phyloP scores from a whole-genome alignment of 1,140 invertebrate species.

The Drosophila funebris region DNA sequence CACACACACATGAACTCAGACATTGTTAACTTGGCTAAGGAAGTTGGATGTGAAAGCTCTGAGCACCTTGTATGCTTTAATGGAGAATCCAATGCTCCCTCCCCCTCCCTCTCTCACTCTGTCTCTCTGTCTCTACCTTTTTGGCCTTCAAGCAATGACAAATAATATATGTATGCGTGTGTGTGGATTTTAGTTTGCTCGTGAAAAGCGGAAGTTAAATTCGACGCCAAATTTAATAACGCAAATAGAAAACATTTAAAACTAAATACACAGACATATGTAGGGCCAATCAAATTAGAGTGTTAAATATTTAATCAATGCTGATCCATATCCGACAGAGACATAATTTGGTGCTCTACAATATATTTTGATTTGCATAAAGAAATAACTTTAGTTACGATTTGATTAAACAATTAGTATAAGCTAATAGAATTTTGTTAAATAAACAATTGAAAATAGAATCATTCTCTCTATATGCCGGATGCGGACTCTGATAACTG shows the following conservation, averaged over 20 bases:
- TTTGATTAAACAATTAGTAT: conserved; percentile 1
- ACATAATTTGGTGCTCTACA: not conserved
- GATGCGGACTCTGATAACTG: not conserved
- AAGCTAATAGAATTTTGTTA: not conserved
- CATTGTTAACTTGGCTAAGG: conserved; percentile 25
- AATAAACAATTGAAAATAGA: not conserved
- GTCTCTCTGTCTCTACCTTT: conserved; percentile 2
- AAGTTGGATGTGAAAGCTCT: conserved; percentile 11
- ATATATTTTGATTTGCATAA: not conserved
- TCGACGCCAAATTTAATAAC: conserved; percentile 31
- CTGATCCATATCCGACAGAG: not conserved
- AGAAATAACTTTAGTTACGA: too few species aligned
- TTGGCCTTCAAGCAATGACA: conserved; percentile 25
- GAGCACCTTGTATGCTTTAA: conserved; percentile 24
- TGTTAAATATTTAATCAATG: conserved; percentile 25
- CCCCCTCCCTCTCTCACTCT: not conserved
- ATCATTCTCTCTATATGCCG: too few species aligned
- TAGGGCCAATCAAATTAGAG: conserved; percentile 14
- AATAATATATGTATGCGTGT: conserved; percentile 28
- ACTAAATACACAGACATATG: conserved; percentile 10
- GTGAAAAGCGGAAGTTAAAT: conserved; percentile 29
- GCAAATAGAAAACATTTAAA: conserved; percentile 30
- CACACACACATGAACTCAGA: conserved; percentile 24
- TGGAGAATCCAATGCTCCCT: conserved; percentile 2
- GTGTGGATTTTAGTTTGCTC: conserved; percentile 26